Evolutionary conservation across 1,140 invertebrate genomes (phyloP).

Genomic region (Zaprionus davidi): DNA sequence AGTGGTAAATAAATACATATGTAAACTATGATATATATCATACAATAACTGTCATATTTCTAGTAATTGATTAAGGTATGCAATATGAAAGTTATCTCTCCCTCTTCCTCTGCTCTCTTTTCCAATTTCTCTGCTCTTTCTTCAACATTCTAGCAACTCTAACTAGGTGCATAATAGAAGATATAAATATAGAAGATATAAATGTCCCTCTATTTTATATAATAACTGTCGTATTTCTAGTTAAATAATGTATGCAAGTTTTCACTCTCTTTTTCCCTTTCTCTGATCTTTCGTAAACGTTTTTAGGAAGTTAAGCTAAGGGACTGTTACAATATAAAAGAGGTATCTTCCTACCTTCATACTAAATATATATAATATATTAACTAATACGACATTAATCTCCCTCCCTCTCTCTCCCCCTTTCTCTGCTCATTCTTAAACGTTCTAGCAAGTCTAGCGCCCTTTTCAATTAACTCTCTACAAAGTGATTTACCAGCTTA

Average conservation of each 20-base stretch:
- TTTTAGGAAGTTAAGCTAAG: too few relatives aligned
- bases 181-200: too few relatives aligned
- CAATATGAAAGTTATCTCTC: neutral
- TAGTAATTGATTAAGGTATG: neutral
- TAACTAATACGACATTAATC: neutral
- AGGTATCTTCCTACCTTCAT: neutral
- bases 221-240: too few relatives aligned
- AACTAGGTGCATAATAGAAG: too few relatives aligned
- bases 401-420: neutral
- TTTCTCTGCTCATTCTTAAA: neutral
- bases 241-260: too few relatives aligned
- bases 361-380: neutral
- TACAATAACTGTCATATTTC: neutral
- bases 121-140: neutral
- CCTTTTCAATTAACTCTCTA: neutral
- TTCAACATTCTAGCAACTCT: neutral
- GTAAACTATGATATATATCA: neutral
- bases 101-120: neutral
- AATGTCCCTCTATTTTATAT: too few relatives aligned
- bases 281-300: too few relatives aligned
- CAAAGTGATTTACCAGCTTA: neutral
- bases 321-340: too few relatives aligned
- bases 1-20: neutral
- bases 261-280: too few relatives aligned
- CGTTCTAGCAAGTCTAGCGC: neutral